Evolutionary conservation across 2,888 invertebrate species (phyloP).

Genomic region (Salticus scenicus): DNA sequence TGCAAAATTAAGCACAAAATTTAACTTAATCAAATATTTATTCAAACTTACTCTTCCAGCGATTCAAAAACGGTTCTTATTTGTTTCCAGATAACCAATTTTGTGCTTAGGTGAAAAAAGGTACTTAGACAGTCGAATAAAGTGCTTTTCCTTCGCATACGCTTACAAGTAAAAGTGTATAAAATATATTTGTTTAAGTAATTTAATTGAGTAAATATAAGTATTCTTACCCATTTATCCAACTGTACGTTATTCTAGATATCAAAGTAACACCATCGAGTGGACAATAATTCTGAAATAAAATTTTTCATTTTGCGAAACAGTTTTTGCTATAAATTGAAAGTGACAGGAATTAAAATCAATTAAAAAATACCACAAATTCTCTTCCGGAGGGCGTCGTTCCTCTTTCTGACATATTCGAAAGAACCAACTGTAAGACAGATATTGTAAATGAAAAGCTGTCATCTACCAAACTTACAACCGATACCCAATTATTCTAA

Average conservation of each 20-base stretch:
- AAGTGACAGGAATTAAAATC: neutral
- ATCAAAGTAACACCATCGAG: conserved; percentile 35
- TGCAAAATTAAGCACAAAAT: no score
- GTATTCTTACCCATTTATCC: conserved; percentile 31
- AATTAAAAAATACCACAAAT: conserved; percentile 28
- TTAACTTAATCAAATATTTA: no score
- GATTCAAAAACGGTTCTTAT: no score
- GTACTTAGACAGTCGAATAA: no score
- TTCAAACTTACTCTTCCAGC: no score
- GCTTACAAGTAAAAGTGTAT: no score
- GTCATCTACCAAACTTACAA: conserved; percentile 40
- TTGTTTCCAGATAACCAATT: no score
- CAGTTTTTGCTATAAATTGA: no score
- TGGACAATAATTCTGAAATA: conserved; percentile 45
- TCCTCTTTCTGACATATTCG: conserved; percentile 32
- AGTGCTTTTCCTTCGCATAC: no score
- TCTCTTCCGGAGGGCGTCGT: neutral
- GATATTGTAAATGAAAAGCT: conserved; percentile 38
- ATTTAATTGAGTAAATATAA: neutral
- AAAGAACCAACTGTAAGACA: conserved; percentile 43
- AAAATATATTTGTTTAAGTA: no score
- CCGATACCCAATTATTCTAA: conserved; percentile 36
- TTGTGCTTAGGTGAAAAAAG: no score
- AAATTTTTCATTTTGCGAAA: neutral
- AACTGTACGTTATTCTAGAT: conserved; percentile 51